Base-by-base conservation (phyloP, 2,888 invertebrate genomes). In the Lacanobia oleracea region DNA sequence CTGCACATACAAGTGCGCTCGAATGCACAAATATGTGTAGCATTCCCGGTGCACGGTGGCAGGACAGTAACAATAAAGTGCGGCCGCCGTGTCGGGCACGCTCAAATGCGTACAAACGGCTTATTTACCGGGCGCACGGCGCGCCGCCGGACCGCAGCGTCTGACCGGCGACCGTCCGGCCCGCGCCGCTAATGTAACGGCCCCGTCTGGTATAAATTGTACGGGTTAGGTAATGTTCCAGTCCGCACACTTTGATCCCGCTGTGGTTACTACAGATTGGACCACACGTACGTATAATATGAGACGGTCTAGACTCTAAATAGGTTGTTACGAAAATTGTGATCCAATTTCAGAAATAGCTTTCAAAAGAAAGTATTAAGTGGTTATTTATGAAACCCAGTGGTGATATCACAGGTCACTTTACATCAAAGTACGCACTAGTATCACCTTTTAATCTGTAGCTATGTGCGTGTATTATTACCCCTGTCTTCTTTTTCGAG, bases 41-140 rank as follows among this genome's bases (percentile, higher is more conserved):
- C 23, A 63, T 64, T 40, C 61, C 57, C 18, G 18, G 18, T 18
- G 48, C 48, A 18, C 57, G 27, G 48, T 57, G 54, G 65, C 27
- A 57, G 21, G 50, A 40, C 12, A 63, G 51, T 67, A 66, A 61
- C 73, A 66, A 78, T 75, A 71, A 79, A 67, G 63, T 69, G 59
- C 45, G 57, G 21, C 48, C 66, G 56, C 59, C 16, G 66, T 43
- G 61, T 65, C 51, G 18, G 45, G 16, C 61, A 65, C 67, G 71
- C 59, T 67, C 61, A 67, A 67, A 69, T 67, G 82, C 61, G 43
- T 74, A 74, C 71, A 65, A 74, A 81, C 69, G 54, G 63, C 67
- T 64, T 74, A 67, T 71, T 81, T 74, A 67, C 61, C 60, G 48
- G 54, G 64, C 37, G 14, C 64, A 50, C 45, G 59, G 60, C 64